Evolutionary conservation across 1,140 invertebrate genomes (phyloP).

Genomic region (Drosophila pruinosa): DNA sequence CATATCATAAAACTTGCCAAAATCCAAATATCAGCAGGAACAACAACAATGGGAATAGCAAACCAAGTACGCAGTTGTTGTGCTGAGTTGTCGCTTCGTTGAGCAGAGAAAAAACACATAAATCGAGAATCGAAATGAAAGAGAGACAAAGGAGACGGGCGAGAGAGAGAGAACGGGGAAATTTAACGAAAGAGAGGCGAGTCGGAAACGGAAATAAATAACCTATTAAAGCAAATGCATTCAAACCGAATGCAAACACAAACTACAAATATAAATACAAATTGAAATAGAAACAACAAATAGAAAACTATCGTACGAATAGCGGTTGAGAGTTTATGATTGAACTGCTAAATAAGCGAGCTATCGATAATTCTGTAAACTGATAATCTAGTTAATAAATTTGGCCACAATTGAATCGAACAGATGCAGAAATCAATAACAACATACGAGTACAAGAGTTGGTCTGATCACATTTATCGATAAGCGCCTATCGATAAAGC

Average conservation of each 20-base stretch:
- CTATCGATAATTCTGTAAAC: no score
- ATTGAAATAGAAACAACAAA: neutral
- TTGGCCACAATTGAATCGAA: no score
- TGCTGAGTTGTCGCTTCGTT: constrained; percentile 17
- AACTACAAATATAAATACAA: neutral
- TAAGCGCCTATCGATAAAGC: neutral
- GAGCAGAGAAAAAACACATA: constrained; percentile 4
- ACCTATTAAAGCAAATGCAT: constrained; percentile 1
- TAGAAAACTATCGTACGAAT: no score
- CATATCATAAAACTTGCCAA: neutral
- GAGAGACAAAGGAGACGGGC: neutral
- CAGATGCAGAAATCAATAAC: no score
- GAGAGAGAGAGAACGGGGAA: neutral
- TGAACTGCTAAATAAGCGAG: no score
- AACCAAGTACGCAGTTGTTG: constrained; percentile 6
- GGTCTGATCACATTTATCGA: neutral
- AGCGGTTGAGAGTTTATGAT: no score
- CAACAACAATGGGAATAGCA: no score
- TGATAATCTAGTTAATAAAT: no score
- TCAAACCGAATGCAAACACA: neutral
- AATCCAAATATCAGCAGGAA: constrained; percentile 3
- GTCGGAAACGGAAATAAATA: neutral
- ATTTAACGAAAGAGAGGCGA: neutral
- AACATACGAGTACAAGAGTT: no score
- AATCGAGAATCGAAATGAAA: neutral